Conservation (phyloP, 2,888 invertebrate genomes). For the Tuta absoluta region DNA sequence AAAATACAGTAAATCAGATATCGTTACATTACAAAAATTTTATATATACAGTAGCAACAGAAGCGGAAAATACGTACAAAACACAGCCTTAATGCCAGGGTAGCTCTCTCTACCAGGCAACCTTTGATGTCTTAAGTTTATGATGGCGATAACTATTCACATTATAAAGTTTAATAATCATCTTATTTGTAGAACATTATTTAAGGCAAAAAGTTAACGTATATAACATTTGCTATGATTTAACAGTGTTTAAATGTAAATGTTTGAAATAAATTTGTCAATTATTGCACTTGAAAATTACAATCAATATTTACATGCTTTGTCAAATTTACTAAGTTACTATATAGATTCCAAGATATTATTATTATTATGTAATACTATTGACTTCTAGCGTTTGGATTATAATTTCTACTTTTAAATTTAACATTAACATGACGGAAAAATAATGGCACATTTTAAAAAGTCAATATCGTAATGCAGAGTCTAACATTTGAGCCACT, state of each 20-base stretch:
- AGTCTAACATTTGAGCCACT: background rate
- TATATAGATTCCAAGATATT: background rate
- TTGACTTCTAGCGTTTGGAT: background rate
- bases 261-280: background rate
- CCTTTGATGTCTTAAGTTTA: too few relatives aligned
- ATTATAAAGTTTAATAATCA: too few relatives aligned
- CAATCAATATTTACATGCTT: conserved; percentile 9
- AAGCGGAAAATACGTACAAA: too few relatives aligned
- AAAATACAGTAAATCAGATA: too few relatives aligned
- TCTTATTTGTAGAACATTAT: too few relatives aligned
- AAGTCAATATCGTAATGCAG: background rate
- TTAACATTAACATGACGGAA: background rate
- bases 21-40: too few relatives aligned
- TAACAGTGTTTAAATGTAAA: background rate
- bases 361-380: background rate
- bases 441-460: background rate
- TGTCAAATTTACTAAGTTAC: background rate
- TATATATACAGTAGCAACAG: too few relatives aligned
- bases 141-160: too few relatives aligned
- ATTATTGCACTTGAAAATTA: conserved; percentile 17
- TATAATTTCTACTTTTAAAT: background rate
- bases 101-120: too few relatives aligned
- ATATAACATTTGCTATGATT: background rate
- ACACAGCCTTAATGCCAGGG: too few relatives aligned
- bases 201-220: background rate